Evolutionary conservation across 2,888 invertebrate species (phyloP), one percentile per base, ranked within the genome.

Genomic region (Aspidiotus rigidus): DNA sequence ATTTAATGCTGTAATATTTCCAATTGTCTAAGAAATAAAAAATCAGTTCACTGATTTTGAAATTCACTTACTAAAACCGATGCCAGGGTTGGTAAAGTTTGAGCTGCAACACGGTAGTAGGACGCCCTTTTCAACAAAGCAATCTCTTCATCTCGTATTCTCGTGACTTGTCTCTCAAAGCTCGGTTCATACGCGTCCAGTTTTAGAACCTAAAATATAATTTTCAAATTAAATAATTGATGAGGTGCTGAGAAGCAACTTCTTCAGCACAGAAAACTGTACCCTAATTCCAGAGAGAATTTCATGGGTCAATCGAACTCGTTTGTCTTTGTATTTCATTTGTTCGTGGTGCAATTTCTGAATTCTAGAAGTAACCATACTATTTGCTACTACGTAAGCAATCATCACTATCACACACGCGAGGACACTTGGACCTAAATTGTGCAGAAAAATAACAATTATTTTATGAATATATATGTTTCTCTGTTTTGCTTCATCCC

Each of bases 141-240:
- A 69, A 85, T 77, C 77, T 86, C 86, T 73, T 81, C 79, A 16
- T 78, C 76, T 72, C 86, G 77, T 64, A 85, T 83, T 15, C 77
- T 79, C 59, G 79, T 75, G 41, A 86, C 80, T 75, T 83, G 81
- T 59, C 81, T 76, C 73, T 82, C 79, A 74, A 84, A 84, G 15
- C 83, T 83, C 28, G 80, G 78, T 74, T 85, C 85, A 84, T 84
- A 84, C 0, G 84, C 84, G 74, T 85, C 84, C 69, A 85, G 75
- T 74, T 85, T 85, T 73, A 85, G 75, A 9, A 83, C 81, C 79
- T 83, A 70, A 64, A 28, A 28, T 28, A 28, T 6, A 15, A 57
- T 54, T 15, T 28, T 16, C n/a, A 55, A 16, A n/a, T n/a, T 8
- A 15, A n/a, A n/a, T n/a, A 55, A n/a, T 15, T 55, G 2, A 55